These are phyloP conservation scores for Sturmia bella DNA, from an alignment of 2,888 invertebrate species.

Conservation along the genomic window DNA sequence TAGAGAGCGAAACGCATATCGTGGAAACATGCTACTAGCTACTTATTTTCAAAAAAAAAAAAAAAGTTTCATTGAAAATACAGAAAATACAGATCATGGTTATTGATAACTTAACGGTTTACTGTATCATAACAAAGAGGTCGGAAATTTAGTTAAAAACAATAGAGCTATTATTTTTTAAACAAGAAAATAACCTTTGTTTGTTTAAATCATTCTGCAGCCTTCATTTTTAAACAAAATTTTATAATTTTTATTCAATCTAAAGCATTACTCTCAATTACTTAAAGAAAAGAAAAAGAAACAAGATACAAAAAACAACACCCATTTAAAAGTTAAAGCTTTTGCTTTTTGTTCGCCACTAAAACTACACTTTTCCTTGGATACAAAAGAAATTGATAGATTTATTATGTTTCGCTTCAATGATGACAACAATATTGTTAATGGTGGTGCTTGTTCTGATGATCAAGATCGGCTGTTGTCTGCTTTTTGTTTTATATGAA, in stretches of 20 bases:
- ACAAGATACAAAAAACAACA: neutral
- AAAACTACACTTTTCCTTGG: neutral
- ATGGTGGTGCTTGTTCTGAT: conserved; percentile 15
- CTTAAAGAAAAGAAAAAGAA: neutral
- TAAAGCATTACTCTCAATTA: conserved; percentile 29
- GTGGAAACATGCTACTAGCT: too few species aligned
- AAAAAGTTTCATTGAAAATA: too few species aligned
- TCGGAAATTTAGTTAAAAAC: too few species aligned
- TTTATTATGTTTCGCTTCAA: conserved; percentile 69
- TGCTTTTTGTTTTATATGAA: conserved; percentile 35
- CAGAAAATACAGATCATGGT: too few species aligned
- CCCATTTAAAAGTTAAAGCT: neutral
- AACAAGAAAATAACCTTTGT: too few species aligned
- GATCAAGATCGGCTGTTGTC: conserved; percentile 41
- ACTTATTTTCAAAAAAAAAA: too few species aligned
- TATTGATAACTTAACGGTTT: too few species aligned
- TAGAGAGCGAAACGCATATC: too few species aligned
- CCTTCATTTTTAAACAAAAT: neutral
- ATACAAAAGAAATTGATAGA: conserved; percentile 56
- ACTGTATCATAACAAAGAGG: too few species aligned
- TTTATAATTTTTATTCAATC: conserved; percentile 29
- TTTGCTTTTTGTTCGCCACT: neutral
- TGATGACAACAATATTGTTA: conserved; percentile 52
- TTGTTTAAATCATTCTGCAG: too few species aligned
- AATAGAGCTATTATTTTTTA: too few species aligned